Evolutionary conservation across 1,140 invertebrate species (phyloP), one percentile per base, ranked within the genome.

Genomic region (Stegodyphus dumicola): DNA sequence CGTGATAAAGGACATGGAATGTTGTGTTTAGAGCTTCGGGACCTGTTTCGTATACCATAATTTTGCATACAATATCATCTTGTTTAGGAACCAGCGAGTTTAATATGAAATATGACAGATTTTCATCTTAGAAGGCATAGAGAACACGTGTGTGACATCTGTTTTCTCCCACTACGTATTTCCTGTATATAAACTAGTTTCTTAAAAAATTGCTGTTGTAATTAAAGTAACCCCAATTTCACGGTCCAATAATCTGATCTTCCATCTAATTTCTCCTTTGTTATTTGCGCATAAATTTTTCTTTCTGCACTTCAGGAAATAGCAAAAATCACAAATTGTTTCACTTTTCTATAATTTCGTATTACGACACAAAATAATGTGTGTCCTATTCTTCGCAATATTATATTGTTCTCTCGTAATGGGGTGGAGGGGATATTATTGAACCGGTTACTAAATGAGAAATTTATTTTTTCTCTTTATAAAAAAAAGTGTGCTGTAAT

Each of bases 191-290:
- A 67, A 67, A 7, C 65, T n/a, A 67, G 11, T 67, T 67, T 18
- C 65, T 17, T 15, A 2, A 6, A n/a, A 7, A 1, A 4, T 17
- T 7, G 7, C 65, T 17, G 7, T 15, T 18, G n/a, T 7, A 67
- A 15, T n/a, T n/a, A 7, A 67, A 67, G n/a, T 67, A 17, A 67
- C 65, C 65, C 65, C 7, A 67, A 67, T 67, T 67, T 67, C 17
- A 67, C 65, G 65, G 65, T n/a, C 65, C 65, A 67, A 18, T 67
- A 17, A 67, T 67, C 6, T 67, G n/a, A 67, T 67, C 33, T 67
- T n/a, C 65, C n/a, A 15, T 7, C 11, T n/a, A 7, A 18, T 18
- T 18, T 60, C 56, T n/a, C 65, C 5, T 67, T 6, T 17, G 17
- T n/a, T 15, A 67, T 15, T 15, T 17, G 17, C 6, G 65, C 65